phyloP scores from a whole-genome alignment of 2,888 invertebrate genomes.

The Ypsolopha scabrella region DNA sequence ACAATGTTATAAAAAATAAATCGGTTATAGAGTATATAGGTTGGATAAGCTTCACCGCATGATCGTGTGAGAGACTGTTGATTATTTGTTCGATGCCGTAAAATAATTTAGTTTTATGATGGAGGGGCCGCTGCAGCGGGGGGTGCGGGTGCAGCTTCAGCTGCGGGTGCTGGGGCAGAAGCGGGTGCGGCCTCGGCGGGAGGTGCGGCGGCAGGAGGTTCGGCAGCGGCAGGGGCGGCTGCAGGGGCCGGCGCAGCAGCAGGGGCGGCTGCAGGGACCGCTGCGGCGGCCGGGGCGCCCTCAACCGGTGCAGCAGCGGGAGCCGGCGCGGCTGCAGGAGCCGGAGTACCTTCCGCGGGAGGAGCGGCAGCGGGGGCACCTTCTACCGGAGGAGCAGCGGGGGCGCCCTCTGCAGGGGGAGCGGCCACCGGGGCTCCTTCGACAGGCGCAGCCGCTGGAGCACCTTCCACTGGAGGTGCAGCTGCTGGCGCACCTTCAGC shows the following conservation, averaged over 20 bases:
- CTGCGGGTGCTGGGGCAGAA: slow-evolving; percentile 2
- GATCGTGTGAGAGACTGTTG: too few relatives aligned
- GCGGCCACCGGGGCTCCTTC: slow-evolving; percentile 10
- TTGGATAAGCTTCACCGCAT: too few relatives aligned
- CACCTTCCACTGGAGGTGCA: slow-evolving; percentile 24
- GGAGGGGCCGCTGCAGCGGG: too few relatives aligned
- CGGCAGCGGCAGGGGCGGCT: slow-evolving; percentile 18
- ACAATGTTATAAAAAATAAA: too few relatives aligned
- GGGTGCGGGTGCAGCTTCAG: too few relatives aligned
- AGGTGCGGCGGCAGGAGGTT: slow-evolving; percentile 9
- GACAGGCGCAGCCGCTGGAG: slow-evolving; percentile 20
- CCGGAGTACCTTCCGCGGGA: slow-evolving; percentile 14
- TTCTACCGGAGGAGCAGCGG: slow-evolving; percentile 15
- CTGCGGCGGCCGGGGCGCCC: slow-evolving; percentile 14
- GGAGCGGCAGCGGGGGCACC: slow-evolving; percentile 16
- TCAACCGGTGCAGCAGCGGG: slow-evolving; percentile 17
- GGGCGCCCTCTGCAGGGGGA: slow-evolving; percentile 18
- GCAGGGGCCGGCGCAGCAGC: slow-evolving; percentile 16
- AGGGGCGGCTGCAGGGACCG: slow-evolving; percentile 14
- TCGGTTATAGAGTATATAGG: too few relatives aligned
- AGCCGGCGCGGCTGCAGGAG: slow-evolving; percentile 5
- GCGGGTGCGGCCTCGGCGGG: slow-evolving; percentile 10
- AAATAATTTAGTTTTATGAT: too few relatives aligned
- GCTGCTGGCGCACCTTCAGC: slow-evolving; percentile 14
- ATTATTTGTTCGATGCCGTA: too few relatives aligned